Base-by-base conservation (phyloP, 2,888 invertebrate species). In the Camptogramma bilineatum region DNA sequence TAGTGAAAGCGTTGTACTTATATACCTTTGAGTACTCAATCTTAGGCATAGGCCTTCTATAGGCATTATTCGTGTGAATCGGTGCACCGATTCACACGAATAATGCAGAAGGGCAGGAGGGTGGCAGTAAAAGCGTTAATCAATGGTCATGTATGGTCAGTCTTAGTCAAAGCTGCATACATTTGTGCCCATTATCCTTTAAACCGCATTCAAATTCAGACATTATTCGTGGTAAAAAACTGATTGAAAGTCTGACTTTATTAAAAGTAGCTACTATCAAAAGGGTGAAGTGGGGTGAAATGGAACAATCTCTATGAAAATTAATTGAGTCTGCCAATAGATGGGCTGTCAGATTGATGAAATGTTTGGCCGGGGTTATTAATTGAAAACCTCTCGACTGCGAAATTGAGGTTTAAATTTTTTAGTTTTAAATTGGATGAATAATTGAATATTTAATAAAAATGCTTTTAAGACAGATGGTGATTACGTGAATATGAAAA, bases 231-330 rank as follows among this genome's bases (percentile, higher is more conserved):
- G 34, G 2, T 13, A 13, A 13, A 39, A 13, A 39, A 13, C 34
- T 39, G 34, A 39, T 39, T 39, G 34, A 13, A 39, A 39, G 13
- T 39, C 34, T 13, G 46, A 52, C 54, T 58, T 46, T 13, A 28
- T 28, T 18, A 53, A 56, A 54, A 54, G 54, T 56, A 54, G 55
- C 44, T 13, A 57, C 44, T 13, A 57, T 60, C 24, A 64, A 44
- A 62, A 62, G 68, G 64, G 62, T 64, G 24, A 44, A 64, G 24
- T 52, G 52, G 62, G 46, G 52, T 52, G 58, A 39, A 19, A 51
- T 60, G 52, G 21, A 63, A 62, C 65, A 53, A 59, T 52, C 58
- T 62, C 52, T 62, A 64, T 68, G 67, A 64, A 68, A 68, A 62
- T 67, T 61, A 64, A 64, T 62, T 68, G 58, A 68, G 58, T 56